Conservation (phyloP, 1,140 invertebrate genomes). For the Trigoniulus corallinus region DNA sequence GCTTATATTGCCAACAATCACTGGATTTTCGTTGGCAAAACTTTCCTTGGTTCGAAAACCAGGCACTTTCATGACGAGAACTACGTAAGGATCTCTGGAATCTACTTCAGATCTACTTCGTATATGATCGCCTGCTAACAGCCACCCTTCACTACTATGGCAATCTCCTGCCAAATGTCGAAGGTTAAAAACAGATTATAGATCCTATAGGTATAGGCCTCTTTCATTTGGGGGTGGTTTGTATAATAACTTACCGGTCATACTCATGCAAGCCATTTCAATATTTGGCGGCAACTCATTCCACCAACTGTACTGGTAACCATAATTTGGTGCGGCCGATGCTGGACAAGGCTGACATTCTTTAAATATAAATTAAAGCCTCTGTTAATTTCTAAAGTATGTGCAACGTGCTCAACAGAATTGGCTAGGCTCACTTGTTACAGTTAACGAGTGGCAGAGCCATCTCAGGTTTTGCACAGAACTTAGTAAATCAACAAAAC, state of each 20-base stretch:
- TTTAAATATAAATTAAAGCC: conserved; percentile 13
- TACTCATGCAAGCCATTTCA: conserved; percentile 29
- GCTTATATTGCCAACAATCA: conserved; percentile 27
- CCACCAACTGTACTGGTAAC: conserved; percentile 35
- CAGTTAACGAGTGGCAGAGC: too few relatives aligned
- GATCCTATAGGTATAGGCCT: background rate
- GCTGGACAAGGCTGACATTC: conserved; percentile 33
- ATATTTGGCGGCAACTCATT: conserved; percentile 32
- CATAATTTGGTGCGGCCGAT: conserved; percentile 35
- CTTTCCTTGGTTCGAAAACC: conserved; percentile 29
- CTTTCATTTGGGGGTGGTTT: conserved; percentile 5
- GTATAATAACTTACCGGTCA: too few relatives aligned
- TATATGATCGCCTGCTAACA: conserved; percentile 28
- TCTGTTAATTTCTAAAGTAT: too few relatives aligned
- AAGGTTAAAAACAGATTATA: background rate
- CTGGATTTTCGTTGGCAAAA: conserved; percentile 24
- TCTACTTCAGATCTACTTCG: conserved; percentile 28
- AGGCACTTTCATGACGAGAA: conserved; percentile 29
- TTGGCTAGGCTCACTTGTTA: too few relatives aligned
- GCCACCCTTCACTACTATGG: conserved; percentile 25
- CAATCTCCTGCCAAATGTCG: conserved; percentile 16
- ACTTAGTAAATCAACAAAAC: background rate
- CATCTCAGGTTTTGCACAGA: too few relatives aligned
- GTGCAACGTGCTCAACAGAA: too few relatives aligned
- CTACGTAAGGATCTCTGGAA: conserved; percentile 28